Evolutionary conservation across 37 sponge, comb jelly and placozoan genomes (phyloP), one percentile per base, ranked within the genome.

Genomic region (Aplysina aerophoba): DNA sequence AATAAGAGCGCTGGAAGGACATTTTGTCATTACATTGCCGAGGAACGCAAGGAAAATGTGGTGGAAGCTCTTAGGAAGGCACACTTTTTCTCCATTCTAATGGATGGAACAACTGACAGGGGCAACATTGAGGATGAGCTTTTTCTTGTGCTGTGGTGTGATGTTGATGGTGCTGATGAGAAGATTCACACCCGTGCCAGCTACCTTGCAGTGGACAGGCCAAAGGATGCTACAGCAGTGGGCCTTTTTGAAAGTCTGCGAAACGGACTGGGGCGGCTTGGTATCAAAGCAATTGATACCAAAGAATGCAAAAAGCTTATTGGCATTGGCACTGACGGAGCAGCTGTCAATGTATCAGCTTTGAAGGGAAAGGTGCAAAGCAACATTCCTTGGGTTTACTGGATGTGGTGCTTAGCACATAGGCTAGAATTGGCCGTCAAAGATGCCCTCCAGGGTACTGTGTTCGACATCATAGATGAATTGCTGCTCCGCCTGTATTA

Each of bases 361-460:
- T n/a, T 90, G 73, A 86, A 34, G 33, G 90, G 93, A 5, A 50
- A 59, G 14, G 57, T 91, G 15, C 15, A 77, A 72, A 20, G 40
- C 44, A 66, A 77, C 34, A 53, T 63, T 59, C 90, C 85, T 36
- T 93, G 90, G 94, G 28, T 90, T 36, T 33, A 85, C 0, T 61
- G 55, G 16, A 57, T 81, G 16, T 93, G 88, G 94, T 93, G 90
- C 40, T 33, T 93, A 25, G 88, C 88, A 27, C 94, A 93, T 81
- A 16, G 85, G 37, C 60, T 93, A 22, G 86, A 93, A 79, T 75
- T 90, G 55, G 33, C 93, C 5, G n/a, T 93, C 22, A 89, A 85
- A 38, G 91, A 90, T 88, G 85, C 91, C 81, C 60, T 88, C 15
- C 58, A 79, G 27, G 39, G 30, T 14, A 82, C 88, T 17, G 71